Conservation (phyloP, 2,797 vertebrate genomes). For the Acipenser ruthenus region DNA sequence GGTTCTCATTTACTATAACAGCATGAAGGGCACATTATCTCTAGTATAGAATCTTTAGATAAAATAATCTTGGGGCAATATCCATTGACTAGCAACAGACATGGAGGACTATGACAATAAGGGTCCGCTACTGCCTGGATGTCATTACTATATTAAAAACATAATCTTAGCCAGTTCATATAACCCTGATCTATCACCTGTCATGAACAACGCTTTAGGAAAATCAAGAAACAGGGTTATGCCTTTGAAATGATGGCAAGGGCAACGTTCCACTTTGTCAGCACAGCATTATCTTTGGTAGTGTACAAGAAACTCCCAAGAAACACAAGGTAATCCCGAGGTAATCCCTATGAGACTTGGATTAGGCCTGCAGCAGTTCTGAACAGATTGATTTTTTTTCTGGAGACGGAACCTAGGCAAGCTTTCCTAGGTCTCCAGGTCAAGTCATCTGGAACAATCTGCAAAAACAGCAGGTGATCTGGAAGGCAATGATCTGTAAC, state of each 20-base stretch:
- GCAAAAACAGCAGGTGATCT: neutral
- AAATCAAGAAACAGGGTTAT: neutral
- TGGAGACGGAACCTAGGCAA: too few species aligned
- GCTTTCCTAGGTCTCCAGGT: neutral
- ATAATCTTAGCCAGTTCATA: too few species aligned
- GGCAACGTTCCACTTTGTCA: neutral
- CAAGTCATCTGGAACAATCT: neutral
- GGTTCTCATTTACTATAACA: too few species aligned
- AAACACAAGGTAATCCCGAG: neutral
- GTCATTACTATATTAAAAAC: too few species aligned
- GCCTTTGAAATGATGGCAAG: neutral
- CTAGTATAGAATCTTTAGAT: neutral
- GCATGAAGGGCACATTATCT: too few species aligned
- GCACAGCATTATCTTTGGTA: neutral
- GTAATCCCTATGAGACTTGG: neutral
- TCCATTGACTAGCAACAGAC: conserved; percentile 19
- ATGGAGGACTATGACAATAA: too few species aligned
- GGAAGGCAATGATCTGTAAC: neutral
- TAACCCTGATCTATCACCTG: too few species aligned
- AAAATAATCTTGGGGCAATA: conserved; percentile 35
- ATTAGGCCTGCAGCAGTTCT: neutral
- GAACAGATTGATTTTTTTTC: too few species aligned
- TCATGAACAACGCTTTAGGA: neutral
- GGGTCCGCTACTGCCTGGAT: too few species aligned
- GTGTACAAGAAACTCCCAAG: neutral